Conservation (phyloP, 2,797 vertebrate genomes). For the Pristis pectinata region DNA sequence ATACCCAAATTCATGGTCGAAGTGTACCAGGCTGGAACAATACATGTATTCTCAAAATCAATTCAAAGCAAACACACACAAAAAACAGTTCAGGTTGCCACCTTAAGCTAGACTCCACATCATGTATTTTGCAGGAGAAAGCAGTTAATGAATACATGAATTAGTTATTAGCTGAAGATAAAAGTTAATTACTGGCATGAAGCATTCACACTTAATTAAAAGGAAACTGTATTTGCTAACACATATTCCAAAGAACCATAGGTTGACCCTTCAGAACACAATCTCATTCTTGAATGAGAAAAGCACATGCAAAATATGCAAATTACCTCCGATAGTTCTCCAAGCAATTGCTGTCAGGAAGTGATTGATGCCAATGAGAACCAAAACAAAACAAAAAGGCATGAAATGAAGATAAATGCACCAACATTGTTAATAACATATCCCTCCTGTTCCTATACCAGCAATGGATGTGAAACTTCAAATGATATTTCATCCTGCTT, state of each 20-base stretch:
- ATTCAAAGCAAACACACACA: not conserved
- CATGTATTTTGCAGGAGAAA: not conserved
- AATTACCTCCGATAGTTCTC: constrained; percentile 93
- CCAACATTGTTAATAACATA: not conserved
- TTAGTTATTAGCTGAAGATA: not conserved
- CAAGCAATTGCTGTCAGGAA: constrained; percentile 80
- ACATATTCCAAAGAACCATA: constrained; percentile 39
- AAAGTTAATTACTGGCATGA: not conserved
- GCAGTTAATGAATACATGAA: not conserved
- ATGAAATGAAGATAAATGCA: not conserved
- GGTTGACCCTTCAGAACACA: not conserved
- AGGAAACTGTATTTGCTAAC: constrained; percentile 30
- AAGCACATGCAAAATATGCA: constrained; percentile 38
- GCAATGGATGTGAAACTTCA: not conserved
- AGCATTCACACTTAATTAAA: not conserved
- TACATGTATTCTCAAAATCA: not conserved
- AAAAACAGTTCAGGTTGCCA: not conserved
- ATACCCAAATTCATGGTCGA: not conserved
- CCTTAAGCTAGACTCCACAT: not conserved
- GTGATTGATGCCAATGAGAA: constrained; percentile 52
- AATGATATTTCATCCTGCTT: not conserved
- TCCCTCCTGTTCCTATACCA: not conserved
- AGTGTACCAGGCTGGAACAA: not conserved
- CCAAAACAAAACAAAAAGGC: constrained; percentile 43
- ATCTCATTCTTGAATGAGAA: not conserved